Percentiles rank a stretch among this genome's conserved stretches.
These are phyloP conservation scores for Sebastolobus alascanus DNA, from an alignment of 2,797 vertebrate species.

Conservation along the genomic window DNA sequence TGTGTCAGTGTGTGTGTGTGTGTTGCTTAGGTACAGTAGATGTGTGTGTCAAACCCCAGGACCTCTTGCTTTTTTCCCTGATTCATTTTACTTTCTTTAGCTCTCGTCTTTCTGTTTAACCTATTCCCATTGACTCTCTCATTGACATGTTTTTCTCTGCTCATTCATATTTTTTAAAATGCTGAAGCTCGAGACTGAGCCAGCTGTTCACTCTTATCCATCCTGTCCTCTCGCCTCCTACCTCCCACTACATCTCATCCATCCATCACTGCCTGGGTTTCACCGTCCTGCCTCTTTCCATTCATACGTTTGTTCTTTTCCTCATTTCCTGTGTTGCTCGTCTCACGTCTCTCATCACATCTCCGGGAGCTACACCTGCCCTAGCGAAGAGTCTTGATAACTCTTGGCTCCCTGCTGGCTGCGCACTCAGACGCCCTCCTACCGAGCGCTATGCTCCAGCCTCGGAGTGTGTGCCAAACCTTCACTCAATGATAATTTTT, in stretches of 20 bases:
- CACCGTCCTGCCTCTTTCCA: not conserved
- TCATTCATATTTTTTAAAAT: conserved; percentile 1
- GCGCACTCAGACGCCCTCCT: conserved; percentile 25
- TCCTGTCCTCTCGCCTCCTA: not conserved
- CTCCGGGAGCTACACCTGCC: conserved; percentile 8
- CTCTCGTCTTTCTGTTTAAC: not conserved
- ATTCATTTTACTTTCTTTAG: not conserved
- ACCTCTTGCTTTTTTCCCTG: not conserved
- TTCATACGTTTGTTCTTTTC: conserved; percentile 17
- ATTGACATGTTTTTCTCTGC: not conserved
- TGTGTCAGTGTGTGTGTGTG: not conserved
- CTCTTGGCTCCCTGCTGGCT: conserved; percentile 35
- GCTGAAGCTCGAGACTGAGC: conserved; percentile 4
- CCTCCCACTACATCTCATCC: not conserved
- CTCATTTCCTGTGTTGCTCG: conserved; percentile 12
- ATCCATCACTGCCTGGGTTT: not conserved
- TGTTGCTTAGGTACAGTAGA: not conserved
- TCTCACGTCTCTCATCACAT: not conserved
- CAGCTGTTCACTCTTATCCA: not conserved
- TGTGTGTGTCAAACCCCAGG: not conserved
- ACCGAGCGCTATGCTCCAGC: conserved; percentile 24
- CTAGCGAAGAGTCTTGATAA: conserved; percentile 18
- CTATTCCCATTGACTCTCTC: not conserved
- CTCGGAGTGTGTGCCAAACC: conserved; percentile 12
- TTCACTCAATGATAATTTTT: conserved; percentile 4